Evolutionary conservation across 2,113 vertebrate genomes (phyloP).

Genomic region (Martes martes): DNA sequence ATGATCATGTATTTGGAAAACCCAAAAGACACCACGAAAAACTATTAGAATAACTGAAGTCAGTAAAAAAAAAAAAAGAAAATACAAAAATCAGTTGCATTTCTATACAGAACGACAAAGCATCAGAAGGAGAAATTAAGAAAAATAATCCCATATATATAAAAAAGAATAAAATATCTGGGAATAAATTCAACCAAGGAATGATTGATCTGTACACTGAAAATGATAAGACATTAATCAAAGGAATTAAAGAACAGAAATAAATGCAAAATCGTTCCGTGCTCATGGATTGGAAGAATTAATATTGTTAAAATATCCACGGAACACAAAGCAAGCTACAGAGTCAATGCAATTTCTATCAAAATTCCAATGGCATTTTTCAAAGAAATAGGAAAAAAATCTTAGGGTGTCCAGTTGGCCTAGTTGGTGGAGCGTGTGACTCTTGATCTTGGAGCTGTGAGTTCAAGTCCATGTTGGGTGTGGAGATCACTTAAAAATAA

Average conservation of each 20-base stretch:
- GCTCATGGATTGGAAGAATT: neutral
- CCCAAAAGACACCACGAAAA: neutral
- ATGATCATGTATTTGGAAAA: neutral
- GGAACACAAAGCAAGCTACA: neutral
- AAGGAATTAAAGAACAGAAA: neutral
- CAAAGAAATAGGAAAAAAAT: neutral
- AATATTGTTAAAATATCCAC: neutral
- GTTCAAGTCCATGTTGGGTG: neutral
- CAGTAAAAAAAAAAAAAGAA: neutral
- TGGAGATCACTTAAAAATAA: neutral
- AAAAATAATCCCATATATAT: neutral
- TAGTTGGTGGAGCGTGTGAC: neutral
- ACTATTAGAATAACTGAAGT: neutral
- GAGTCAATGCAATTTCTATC: neutral
- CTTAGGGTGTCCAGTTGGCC: neutral
- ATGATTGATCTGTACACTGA: neutral
- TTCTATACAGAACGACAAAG: neutral
- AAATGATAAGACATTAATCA: neutral
- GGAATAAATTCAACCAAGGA: neutral
- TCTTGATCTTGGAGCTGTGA: neutral
- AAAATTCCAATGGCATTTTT: neutral
- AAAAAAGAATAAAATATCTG: neutral
- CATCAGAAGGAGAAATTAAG: neutral
- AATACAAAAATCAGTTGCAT: neutral
- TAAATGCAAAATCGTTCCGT: neutral